These are phyloP conservation scores for Oenanthe oenanthe DNA, from an alignment of 2,113 vertebrate species.

Conservation along the genomic window DNA sequence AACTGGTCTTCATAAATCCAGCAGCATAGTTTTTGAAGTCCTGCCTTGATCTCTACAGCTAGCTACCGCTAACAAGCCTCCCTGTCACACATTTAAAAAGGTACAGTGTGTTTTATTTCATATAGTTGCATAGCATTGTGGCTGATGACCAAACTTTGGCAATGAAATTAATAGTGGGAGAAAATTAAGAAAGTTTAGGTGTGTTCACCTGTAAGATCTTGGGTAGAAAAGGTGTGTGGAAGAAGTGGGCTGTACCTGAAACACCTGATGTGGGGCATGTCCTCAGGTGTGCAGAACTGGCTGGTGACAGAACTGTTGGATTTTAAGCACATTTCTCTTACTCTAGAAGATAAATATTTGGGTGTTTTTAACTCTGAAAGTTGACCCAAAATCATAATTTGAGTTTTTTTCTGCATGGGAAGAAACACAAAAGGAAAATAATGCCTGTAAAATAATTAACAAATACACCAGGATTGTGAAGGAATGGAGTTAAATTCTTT, in stretches of 20 bases:
- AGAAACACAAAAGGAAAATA: neutral
- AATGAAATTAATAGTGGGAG: neutral
- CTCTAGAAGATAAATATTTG: neutral
- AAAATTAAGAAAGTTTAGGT: neutral
- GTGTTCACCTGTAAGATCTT: neutral
- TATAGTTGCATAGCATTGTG: neutral
- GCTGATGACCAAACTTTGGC: neutral
- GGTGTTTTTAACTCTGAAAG: neutral
- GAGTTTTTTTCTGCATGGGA: neutral
- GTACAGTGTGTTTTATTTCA: neutral
- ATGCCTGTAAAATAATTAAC: fast-evolving
- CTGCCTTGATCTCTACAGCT: neutral
- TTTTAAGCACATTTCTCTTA: neutral
- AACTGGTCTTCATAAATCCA: constrained; percentile 13
- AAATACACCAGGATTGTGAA: neutral
- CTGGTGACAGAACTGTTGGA: neutral
- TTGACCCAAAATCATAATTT: neutral
- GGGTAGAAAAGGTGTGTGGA: neutral
- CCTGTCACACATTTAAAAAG: neutral
- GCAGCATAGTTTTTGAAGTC: constrained; percentile 49
- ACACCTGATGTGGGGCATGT: neutral
- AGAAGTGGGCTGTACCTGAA: neutral
- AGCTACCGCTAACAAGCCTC: neutral
- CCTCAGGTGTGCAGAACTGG: neutral
- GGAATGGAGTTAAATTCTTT: neutral